Conservation (phyloP, 2,797 vertebrate species). For the Channallabes apus region DNA sequence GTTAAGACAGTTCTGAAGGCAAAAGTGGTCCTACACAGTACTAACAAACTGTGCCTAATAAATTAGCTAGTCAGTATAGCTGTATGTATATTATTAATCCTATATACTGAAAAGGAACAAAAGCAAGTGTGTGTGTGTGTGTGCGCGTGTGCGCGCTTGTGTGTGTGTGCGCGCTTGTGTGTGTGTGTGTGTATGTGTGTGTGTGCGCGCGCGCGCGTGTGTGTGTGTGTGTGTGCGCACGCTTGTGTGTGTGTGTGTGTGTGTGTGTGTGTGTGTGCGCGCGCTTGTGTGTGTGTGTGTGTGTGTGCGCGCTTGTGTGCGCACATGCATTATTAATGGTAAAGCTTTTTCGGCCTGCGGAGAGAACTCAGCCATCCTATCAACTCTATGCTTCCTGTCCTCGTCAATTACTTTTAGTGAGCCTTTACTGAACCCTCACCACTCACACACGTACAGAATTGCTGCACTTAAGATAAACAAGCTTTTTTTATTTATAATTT, state of each 20-base stretch:
- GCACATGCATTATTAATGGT: slow-evolving; percentile 7
- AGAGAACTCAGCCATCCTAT: slow-evolving; percentile 30
- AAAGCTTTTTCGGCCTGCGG: slow-evolving; percentile 30
- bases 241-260: background rate
- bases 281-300: background rate
- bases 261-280: background rate
- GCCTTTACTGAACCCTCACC: slow-evolving; percentile 16
- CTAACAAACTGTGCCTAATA: too few relatives aligned
- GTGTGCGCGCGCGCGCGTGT: too few relatives aligned
- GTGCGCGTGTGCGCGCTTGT: background rate
- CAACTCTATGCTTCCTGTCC: slow-evolving; percentile 44
- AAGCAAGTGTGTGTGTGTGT: background rate
- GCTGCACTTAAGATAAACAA: background rate
- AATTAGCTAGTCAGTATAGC: too few relatives aligned
- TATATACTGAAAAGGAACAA: too few relatives aligned
- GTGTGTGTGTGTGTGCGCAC: too few relatives aligned
- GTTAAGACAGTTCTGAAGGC: too few relatives aligned
- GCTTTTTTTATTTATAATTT: slow-evolving; percentile 20
- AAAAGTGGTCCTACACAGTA: too few relatives aligned
- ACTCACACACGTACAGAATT: background rate
- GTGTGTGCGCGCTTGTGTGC: background rate
- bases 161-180: background rate
- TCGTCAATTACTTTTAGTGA: slow-evolving; percentile 35
- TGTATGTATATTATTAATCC: too few relatives aligned
- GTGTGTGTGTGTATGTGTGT: background rate